Conservation (phyloP, 2,888 invertebrate genomes). For the Papilio elwesi region DNA sequence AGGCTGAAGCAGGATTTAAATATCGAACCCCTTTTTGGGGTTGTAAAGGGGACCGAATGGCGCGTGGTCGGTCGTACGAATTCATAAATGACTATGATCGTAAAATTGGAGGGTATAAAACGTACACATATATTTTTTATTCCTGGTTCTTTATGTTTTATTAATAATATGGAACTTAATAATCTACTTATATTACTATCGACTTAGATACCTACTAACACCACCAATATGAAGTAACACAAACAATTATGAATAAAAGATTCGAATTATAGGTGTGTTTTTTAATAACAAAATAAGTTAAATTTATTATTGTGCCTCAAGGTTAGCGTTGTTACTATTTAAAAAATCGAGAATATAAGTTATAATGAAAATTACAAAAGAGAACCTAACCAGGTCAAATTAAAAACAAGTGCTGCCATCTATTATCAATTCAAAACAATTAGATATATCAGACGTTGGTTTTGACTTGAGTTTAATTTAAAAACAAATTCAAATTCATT, state of each 20-base stretch:
- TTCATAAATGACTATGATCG: constrained; percentile 13
- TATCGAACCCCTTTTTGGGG: constrained; percentile 33
- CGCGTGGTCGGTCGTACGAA: constrained; percentile 18
- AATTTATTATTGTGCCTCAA: no score
- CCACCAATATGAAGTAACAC: no score
- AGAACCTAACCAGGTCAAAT: neutral
- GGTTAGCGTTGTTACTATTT: no score
- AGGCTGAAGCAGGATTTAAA: constrained; percentile 39
- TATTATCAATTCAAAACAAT: constrained; percentile 24
- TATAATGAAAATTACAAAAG: neutral
- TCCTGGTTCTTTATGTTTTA: no score
- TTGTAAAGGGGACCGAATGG: constrained; percentile 30
- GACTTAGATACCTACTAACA: no score
- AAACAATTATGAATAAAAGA: no score
- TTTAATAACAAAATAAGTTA: no score
- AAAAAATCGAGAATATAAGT: no score
- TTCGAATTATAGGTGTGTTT: no score
- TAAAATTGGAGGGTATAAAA: constrained; percentile 8
- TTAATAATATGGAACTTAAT: no score
- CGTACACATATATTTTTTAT: neutral
- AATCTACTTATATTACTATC: no score
- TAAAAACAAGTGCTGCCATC: constrained; percentile 30
- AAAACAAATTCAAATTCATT: neutral
- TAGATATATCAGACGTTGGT: neutral
- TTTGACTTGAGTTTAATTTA: neutral